phyloP scores from a whole-genome alignment of 2,888 invertebrate genomes.

The Drosophila suboccidentalis region DNA sequence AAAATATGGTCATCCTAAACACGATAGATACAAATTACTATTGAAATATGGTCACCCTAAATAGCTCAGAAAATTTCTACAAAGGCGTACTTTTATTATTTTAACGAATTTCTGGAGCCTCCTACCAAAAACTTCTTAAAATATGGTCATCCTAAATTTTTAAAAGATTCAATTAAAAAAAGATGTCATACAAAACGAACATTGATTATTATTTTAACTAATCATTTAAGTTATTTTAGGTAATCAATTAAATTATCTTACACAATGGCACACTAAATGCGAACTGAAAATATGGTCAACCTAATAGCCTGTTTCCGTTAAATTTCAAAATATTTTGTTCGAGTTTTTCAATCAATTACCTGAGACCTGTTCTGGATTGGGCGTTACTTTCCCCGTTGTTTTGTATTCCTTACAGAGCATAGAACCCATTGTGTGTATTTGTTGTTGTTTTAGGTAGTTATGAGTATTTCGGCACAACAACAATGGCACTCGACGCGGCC shows the following conservation, averaged over 20 bases:
- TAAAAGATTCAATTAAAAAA: not conserved
- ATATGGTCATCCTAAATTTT: no score
- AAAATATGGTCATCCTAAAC: not conserved
- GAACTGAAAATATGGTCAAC: not conserved
- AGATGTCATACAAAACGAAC: not conserved
- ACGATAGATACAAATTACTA: no score
- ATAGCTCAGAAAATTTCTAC: no score
- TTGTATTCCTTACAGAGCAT: conserved; percentile 84
- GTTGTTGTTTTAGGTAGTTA: conserved; percentile 18
- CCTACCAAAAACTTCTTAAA: no score
- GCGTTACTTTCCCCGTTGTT: conserved; percentile 75
- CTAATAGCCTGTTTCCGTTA: not conserved
- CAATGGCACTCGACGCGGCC: conserved; percentile 5
- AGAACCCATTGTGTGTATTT: conserved; percentile 79
- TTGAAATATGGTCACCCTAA: no score
- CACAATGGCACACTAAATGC: not conserved
- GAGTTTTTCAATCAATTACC: conserved; percentile 41
- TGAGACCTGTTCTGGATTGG: conserved; percentile 65
- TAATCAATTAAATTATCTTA: not conserved
- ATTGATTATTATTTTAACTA: not conserved
- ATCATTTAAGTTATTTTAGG: not conserved
- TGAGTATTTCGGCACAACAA: conserved; percentile 11
- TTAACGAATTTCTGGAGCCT: no score
- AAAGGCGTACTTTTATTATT: no score
- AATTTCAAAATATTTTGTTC: not conserved